Conservation (phyloP, 2,888 invertebrate genomes). For the Biston stratarius region DNA sequence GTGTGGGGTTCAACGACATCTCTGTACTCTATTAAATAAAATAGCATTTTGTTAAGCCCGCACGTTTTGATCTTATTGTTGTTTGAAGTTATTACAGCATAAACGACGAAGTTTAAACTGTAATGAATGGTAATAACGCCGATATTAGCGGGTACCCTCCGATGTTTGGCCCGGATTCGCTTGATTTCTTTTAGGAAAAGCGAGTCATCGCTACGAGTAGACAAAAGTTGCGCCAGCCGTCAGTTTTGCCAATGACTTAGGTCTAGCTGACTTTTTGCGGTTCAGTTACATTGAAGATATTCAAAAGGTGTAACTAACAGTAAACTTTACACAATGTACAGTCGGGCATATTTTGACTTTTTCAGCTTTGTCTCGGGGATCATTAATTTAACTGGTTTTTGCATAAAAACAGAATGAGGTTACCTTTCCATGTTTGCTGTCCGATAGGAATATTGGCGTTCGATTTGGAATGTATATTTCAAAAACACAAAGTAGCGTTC, state of each 20-base stretch:
- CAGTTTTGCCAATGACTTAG: slow-evolving; percentile 29
- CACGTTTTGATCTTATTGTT: slow-evolving; percentile 68
- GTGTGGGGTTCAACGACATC: slow-evolving; percentile 63
- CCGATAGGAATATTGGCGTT: background rate
- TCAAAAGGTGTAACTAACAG: slow-evolving; percentile 36
- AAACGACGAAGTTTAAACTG: slow-evolving; percentile 48
- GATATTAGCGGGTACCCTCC: slow-evolving; percentile 47
- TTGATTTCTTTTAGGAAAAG: slow-evolving; percentile 71
- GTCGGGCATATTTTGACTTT: slow-evolving; percentile 26
- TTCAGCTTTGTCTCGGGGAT: slow-evolving; percentile 15
- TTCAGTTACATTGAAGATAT: slow-evolving; percentile 27
- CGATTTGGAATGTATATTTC: slow-evolving; percentile 12
- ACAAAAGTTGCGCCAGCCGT: slow-evolving; percentile 53
- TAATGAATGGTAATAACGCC: slow-evolving; percentile 52
- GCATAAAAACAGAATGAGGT: slow-evolving; percentile 2
- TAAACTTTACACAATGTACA: slow-evolving; percentile 27
- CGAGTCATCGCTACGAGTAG: slow-evolving; percentile 60
- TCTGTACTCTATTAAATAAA: slow-evolving; percentile 68
- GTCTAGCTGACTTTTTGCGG: slow-evolving; percentile 31
- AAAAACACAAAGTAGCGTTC: slow-evolving; percentile 19
- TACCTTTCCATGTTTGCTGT: background rate
- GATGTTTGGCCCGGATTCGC: slow-evolving; percentile 67
- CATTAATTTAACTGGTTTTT: slow-evolving; percentile 10
- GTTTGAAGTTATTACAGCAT: slow-evolving; percentile 44
- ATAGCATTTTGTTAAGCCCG: slow-evolving; percentile 64